phyloP scores from a whole-genome alignment of 1,140 invertebrate species.

The Pachypeltis micranthus region DNA sequence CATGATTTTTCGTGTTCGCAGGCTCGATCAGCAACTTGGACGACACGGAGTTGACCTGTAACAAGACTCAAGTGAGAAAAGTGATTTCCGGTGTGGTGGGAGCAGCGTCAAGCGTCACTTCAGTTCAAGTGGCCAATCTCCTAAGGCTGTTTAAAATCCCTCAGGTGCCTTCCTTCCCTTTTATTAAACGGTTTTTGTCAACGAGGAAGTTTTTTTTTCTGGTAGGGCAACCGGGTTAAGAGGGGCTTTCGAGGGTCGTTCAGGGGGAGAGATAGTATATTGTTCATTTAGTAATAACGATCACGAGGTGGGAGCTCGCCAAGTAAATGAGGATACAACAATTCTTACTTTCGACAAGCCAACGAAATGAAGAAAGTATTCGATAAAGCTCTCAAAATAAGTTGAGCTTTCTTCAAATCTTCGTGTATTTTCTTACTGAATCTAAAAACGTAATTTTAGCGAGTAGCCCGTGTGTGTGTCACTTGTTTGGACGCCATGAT shows the following conservation, averaged over 20 bases:
- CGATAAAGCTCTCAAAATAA: too few species aligned
- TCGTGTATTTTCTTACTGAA: too few species aligned
- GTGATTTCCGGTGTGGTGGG: conserved; percentile 93
- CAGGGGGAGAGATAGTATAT: not conserved
- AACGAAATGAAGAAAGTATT: too few species aligned
- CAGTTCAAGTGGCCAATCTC: conserved; percentile 90
- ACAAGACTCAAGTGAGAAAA: conserved; percentile 67
- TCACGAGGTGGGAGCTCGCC: not conserved
- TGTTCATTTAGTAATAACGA: not conserved
- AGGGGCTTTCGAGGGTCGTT: too few species aligned
- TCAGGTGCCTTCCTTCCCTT: conserved; percentile 52
- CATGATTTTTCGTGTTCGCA: too few species aligned
- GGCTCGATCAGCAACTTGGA: conserved; percentile 91
- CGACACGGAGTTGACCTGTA: conserved; percentile 76
- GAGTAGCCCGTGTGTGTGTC: too few species aligned
- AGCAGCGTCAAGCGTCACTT: conserved; percentile 86
- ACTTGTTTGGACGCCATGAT: too few species aligned
- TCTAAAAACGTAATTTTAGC: too few species aligned
- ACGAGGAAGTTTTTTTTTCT: too few species aligned
- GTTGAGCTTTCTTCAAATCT: too few species aligned
- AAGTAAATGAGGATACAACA: not conserved
- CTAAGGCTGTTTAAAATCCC: conserved; percentile 88
- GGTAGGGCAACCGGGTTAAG: too few species aligned
- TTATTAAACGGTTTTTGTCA: not conserved
- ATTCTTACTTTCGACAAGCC: too few species aligned